Evolutionary conservation across 2,797 vertebrate species (phyloP), one percentile per base, ranked within the genome.

Genomic region (Pteropus rufus): DNA sequence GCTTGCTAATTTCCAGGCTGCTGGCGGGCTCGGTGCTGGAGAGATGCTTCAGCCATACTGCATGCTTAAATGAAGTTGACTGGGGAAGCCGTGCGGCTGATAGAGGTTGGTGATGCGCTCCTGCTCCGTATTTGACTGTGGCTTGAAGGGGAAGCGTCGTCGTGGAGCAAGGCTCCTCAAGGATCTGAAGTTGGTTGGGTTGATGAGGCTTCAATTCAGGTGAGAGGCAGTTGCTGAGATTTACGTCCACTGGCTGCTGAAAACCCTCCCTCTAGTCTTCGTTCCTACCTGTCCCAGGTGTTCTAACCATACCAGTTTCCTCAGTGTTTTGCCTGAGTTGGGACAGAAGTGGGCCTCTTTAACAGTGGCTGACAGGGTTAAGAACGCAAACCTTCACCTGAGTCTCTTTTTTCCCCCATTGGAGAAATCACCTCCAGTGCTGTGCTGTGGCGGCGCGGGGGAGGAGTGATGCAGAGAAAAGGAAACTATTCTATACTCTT

Each of bases 161-260:
- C 7, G 11, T 15, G 14, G 23, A 58, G 49, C 10, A 3, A 70
- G 39, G 64, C 52, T 31, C 9, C 0, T 4, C 69, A 11, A 31
- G 10, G 14, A n/a, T 36, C 80, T 7, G 11, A 54, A 23, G n/a
- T 9, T 16, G 3, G 10, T 29, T 58, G 4, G 44, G 29, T 29
- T 39, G 24, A 12, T 5, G 4, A 18, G 52, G 6, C 54, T n/a
- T 12, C 54, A 11, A 0, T 36, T 16, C 9, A 7, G 2, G n/a
- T 26, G 2, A 49, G 58, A 5, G 7, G n/a, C 8, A 29, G 2
- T 15, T 1, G 0, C 58, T 21, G 36, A 7, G 36, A 84, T 76
- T 64, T 3, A 3, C 2, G 0, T 2, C 29, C 12, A 15, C 2
- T 11, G 29, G 46, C 58, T 2, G 1, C 15, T 6, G 11, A 46